A percentile compares a stretch with the other conserved stretches of the same genome.
phyloP scores from a whole-genome alignment of 2,797 vertebrate genomes.

The Falco cherrug region DNA sequence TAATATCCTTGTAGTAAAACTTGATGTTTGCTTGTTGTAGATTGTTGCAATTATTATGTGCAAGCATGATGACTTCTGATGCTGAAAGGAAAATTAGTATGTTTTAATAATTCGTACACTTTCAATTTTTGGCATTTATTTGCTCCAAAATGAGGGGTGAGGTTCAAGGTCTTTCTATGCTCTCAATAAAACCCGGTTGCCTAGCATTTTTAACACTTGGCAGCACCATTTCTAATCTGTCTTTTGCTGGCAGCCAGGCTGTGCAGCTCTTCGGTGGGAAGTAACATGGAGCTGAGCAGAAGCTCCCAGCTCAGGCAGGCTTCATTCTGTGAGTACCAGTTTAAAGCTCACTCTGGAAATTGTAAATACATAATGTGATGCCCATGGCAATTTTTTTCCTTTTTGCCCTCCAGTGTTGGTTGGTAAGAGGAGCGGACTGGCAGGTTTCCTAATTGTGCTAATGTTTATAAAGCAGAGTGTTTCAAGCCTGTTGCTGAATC shows the following conservation, averaged over 20 bases:
- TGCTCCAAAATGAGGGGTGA: neutral
- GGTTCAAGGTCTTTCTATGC: conserved; percentile 13
- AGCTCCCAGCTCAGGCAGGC: conserved; percentile 16
- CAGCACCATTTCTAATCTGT: conserved; percentile 39
- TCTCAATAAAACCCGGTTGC: conserved; percentile 23
- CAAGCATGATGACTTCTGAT: neutral
- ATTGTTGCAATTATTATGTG: neutral
- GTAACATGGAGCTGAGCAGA: neutral
- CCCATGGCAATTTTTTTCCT: neutral
- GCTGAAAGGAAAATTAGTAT: neutral
- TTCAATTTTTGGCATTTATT: neutral
- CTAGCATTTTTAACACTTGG: conserved; percentile 63
- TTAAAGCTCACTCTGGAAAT: neutral
- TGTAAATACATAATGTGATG: neutral
- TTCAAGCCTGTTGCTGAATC: neutral
- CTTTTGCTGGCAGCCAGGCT: conserved; percentile 32
- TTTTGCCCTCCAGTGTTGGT: neutral
- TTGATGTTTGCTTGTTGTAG: neutral
- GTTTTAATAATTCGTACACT: neutral
- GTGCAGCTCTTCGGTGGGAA: neutral
- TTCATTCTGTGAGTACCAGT: neutral
- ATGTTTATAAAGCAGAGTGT: neutral
- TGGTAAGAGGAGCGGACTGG: neutral
- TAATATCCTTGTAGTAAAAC: neutral
- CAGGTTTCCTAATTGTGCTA: neutral